phyloP scores from a whole-genome alignment of 2,888 invertebrate genomes.

The Ichneumoninae sp. region DNA sequence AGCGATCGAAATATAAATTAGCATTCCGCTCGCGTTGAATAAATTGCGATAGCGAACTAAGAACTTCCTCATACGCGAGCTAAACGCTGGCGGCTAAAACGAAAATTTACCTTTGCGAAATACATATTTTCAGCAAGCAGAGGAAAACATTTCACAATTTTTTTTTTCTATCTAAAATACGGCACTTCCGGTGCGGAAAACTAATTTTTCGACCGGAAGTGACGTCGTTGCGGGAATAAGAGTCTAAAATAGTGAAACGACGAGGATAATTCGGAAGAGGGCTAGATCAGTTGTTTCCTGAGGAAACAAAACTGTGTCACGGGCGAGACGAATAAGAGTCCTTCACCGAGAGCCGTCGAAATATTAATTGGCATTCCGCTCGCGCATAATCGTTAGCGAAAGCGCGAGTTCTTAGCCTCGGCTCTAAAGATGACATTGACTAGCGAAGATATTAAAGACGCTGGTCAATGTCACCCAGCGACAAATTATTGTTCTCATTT shows the following conservation, averaged over 20 bases:
- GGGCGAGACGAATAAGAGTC: slow-evolving; percentile 32
- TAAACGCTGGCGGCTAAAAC: background rate
- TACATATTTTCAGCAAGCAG: background rate
- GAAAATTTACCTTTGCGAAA: background rate
- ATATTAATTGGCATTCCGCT: slow-evolving; percentile 55
- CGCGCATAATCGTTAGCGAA: slow-evolving; percentile 50
- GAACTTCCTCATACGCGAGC: background rate
- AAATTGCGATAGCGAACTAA: background rate
- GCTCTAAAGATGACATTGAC: slow-evolving; percentile 44
- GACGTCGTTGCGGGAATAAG: background rate
- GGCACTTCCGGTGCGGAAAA: background rate
- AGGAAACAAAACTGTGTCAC: slow-evolving; percentile 46
- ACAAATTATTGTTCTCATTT: slow-evolving; percentile 6
- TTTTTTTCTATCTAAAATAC: too few relatives aligned
- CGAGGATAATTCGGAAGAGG: slow-evolving; percentile 6
- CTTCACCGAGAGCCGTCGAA: slow-evolving; percentile 44
- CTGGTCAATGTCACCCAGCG: slow-evolving; percentile 38
- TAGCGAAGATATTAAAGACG: slow-evolving; percentile 40
- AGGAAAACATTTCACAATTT: too few relatives aligned
- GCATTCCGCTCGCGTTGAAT: slow-evolving; percentile 41
- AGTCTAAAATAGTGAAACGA: background rate
- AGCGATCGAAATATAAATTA: slow-evolving; percentile 45
- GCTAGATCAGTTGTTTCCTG: slow-evolving; percentile 12
- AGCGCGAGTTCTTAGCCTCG: slow-evolving; percentile 56
- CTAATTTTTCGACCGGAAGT: background rate